These are phyloP conservation scores for Blennius ocellaris DNA, from an alignment of 2,113 vertebrate genomes.

Conservation along the genomic window DNA sequence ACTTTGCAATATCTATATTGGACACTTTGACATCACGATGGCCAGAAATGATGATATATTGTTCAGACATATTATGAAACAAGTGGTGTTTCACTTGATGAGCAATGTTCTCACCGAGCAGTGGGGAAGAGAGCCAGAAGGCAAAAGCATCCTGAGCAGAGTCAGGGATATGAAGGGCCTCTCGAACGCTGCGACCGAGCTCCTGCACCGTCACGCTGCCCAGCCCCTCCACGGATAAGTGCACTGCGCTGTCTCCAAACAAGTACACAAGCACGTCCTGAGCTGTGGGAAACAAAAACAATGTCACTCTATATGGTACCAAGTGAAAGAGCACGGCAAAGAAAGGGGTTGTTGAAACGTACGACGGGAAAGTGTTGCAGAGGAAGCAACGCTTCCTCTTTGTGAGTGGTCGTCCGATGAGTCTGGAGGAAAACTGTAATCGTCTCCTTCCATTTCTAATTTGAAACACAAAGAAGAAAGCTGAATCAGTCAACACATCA, in stretches of 20 bases:
- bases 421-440: constrained; percentile 77
- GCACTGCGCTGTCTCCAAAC: constrained; percentile 85
- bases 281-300: constrained; percentile 66
- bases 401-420: constrained; percentile 83
- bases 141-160: constrained; percentile 85
- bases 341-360: constrained; percentile 14
- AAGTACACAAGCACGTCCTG: constrained; percentile 89
- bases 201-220: constrained; percentile 85
- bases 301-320: neutral
- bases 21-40: too few relatives aligned
- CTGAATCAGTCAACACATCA: neutral
- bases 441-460: constrained; percentile 87
- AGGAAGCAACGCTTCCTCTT: constrained; percentile 90
- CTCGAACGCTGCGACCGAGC: constrained; percentile 85
- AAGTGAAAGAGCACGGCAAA: neutral
- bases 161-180: constrained; percentile 86
- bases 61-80: neutral
- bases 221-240: constrained; percentile 85
- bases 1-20: too few relatives aligned
- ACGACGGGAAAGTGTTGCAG: constrained; percentile 85
- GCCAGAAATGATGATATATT: too few relatives aligned
- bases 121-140: constrained; percentile 90
- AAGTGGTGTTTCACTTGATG: neutral
- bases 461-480: constrained; percentile 46
- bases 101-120: constrained; percentile 83